These are phyloP conservation scores for Cisticola juncidis DNA, from an alignment of 2,113 vertebrate species.

Conservation along the genomic window DNA sequence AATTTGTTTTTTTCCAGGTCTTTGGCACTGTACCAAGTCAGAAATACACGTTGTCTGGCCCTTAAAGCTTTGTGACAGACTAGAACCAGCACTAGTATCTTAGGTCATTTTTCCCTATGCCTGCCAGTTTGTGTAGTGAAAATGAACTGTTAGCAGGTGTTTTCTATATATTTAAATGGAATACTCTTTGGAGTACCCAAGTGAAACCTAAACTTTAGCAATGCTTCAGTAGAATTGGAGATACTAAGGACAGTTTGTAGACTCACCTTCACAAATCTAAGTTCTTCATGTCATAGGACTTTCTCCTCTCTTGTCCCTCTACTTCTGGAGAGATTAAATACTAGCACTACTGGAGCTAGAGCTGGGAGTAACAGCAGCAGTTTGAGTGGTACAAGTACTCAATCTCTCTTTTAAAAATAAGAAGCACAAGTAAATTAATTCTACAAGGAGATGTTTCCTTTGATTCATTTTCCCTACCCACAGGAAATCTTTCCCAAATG, in stretches of 20 bases:
- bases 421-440: background rate
- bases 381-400: background rate
- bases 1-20: no score
- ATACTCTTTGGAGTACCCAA: background rate
- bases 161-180: background rate
- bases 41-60: background rate
- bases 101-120: background rate
- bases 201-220: background rate
- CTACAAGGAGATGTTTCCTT: background rate
- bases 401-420: background rate
- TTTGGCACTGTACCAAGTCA: no score
- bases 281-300: background rate
- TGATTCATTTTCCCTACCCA: background rate
- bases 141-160: background rate
- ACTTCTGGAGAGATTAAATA: background rate
- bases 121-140: background rate
- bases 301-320: background rate
- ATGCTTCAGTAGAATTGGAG: background rate
- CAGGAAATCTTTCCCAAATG: background rate
- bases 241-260: background rate
- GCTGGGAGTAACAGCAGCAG: background rate
- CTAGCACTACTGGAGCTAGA: background rate
- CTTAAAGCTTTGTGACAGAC: background rate
- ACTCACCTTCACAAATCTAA: background rate
- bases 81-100: background rate